phyloP scores from a whole-genome alignment of 2,888 invertebrate genomes.

The Proisotoma minuta region DNA sequence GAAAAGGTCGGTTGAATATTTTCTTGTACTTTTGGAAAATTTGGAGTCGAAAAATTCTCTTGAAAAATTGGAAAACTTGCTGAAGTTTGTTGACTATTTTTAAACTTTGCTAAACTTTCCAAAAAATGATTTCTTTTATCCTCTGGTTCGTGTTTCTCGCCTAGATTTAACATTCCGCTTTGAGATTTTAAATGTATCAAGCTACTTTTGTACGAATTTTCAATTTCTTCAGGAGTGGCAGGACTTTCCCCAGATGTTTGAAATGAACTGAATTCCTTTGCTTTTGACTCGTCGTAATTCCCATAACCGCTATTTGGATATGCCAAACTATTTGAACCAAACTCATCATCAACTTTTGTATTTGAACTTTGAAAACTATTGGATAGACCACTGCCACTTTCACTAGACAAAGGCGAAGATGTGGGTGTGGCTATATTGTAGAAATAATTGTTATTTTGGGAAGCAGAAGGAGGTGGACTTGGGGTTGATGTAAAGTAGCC shows the following conservation, averaged over 20 bases:
- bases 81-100: background rate
- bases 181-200: background rate
- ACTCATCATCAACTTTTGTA: background rate
- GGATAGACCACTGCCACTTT: no score
- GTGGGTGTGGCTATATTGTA: no score
- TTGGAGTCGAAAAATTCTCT: background rate
- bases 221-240: background rate
- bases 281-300: slow-evolving; percentile 1
- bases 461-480: no score
- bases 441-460: no score
- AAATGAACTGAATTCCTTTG: slow-evolving; percentile 18
- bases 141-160: background rate
- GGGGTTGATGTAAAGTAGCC: no score
- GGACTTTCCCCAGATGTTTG: background rate
- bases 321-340: background rate
- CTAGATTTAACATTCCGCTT: background rate
- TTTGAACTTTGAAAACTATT: no score
- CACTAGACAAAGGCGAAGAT: no score
- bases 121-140: no score
- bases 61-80: background rate
- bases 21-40: background rate
- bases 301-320: background rate
- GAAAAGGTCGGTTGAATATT: background rate
- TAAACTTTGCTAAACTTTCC: no score
- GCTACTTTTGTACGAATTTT: background rate